phyloP scores from a whole-genome alignment of 2,113 vertebrate species.

The Nerophis lumbriciformis region DNA sequence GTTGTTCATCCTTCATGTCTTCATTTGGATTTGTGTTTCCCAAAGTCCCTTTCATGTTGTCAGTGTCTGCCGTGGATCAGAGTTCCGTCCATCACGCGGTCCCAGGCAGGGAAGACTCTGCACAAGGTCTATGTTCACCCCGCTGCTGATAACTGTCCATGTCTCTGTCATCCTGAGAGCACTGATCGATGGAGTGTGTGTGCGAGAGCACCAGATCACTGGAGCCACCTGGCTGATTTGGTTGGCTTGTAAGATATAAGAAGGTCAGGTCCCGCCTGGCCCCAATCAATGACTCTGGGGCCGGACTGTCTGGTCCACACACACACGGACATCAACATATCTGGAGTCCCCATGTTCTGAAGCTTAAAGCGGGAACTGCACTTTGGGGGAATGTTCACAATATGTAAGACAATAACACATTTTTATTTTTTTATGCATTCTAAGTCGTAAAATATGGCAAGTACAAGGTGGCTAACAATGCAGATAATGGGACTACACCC shows the following conservation, averaged over 20 bases:
- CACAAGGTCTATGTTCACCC: slow-evolving; percentile 47
- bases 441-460: too few species aligned
- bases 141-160: slow-evolving; percentile 57
- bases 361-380: background rate
- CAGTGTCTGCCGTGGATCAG: slow-evolving; percentile 54
- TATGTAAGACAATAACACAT: too few species aligned
- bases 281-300: slow-evolving; percentile 61
- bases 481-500: too few species aligned
- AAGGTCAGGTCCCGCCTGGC: slow-evolving; percentile 49
- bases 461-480: too few species aligned
- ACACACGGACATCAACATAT: slow-evolving; percentile 22
- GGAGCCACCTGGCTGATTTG: slow-evolving; percentile 50
- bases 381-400: too few species aligned
- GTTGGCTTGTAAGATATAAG: slow-evolving; percentile 38
- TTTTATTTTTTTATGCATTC: too few species aligned
- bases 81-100: slow-evolving; percentile 46
- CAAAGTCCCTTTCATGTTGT: slow-evolving; percentile 37
- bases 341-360: slow-evolving; percentile 45
- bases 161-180: slow-evolving; percentile 60
- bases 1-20: slow-evolving; percentile 27
- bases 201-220: slow-evolving; percentile 30
- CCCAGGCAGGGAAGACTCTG: slow-evolving; percentile 46
- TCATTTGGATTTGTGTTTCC: slow-evolving; percentile 20
- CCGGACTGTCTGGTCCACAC: slow-evolving; percentile 35
- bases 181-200: slow-evolving; percentile 51